Evolutionary conservation across 2,113 vertebrate genomes (phyloP), one percentile per base, ranked within the genome.

Genomic region (Cheilinus undulatus): DNA sequence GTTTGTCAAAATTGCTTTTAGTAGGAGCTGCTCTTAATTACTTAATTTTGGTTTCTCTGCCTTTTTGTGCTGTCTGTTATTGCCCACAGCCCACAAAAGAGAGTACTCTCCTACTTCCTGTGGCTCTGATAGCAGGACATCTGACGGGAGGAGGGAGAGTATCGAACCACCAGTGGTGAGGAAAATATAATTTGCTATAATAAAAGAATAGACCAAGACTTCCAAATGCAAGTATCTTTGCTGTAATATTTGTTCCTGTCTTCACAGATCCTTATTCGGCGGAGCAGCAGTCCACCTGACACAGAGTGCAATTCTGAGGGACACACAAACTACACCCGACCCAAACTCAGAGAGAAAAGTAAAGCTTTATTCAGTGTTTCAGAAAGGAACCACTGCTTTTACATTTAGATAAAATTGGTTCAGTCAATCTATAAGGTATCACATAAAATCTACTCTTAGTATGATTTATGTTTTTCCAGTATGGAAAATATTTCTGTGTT

Each of bases 341-440:
- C 59, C 1, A 94, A 90, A 38, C 93, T 95, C 7, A 93, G 93
- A 76, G 94, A 96, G 67, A 97, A 97, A 89, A 97, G 97, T 99
- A n/a, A n/a, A n/a, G n/a, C n/a, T n/a, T n/a, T n/a, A n/a, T n/a
- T n/a, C n/a, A n/a, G 36, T 32, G 30, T 32, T 32, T 32, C 9
- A 3, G 9, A 32, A 32, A 32, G 30, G 30, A 26, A 46, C 45
- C 2, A 0, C 17, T 43, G 7, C 56, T 66, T 65, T 30, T 6
- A 2, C 32, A 13, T 67, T 28, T 19, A 10, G 7, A 34, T 12
- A 36, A 2, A 57, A 53, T 51, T 10, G 19, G 4, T 28, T 12
- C 36, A 51, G 15, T 66, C 56, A 32, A 42, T 53, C 40, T 61
- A 14, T 3, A 1, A 20, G 27, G 17, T 54, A 24, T 62, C 1